Evolutionary conservation across 1,140 invertebrate species (phyloP).

Genomic region (Araneus ventricosus): DNA sequence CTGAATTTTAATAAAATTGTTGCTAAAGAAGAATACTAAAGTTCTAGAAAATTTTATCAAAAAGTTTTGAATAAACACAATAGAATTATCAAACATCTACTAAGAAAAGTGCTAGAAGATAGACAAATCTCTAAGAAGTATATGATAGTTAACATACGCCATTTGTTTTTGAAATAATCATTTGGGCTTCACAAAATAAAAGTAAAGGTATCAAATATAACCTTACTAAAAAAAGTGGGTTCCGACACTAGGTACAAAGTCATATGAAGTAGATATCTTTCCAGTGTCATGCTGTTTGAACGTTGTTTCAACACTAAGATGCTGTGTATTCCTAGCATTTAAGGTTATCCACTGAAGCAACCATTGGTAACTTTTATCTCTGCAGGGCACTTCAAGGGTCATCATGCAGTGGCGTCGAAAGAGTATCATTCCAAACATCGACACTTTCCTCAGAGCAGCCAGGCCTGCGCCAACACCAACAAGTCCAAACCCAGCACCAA

Average conservation of each 20-base stretch:
- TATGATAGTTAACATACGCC: too few relatives aligned
- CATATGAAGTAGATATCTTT: conserved; percentile 94
- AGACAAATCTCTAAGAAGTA: too few relatives aligned
- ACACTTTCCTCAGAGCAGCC: conserved; percentile 89
- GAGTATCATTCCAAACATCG: conserved; percentile 85
- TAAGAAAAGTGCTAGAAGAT: too few relatives aligned
- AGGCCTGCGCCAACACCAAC: conserved; percentile 95
- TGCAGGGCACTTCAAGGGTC: conserved; percentile 95
- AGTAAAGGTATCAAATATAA: background rate
- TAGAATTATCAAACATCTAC: too few relatives aligned
- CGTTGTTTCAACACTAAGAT: conserved; percentile 96
- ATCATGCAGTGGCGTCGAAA: conserved; percentile 97
- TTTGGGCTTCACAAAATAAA: too few relatives aligned
- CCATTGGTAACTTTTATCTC: conserved; percentile 98
- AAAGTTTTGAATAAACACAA: too few relatives aligned
- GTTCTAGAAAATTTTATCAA: too few relatives aligned
- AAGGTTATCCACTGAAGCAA: conserved; percentile 93
- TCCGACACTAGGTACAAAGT: conserved; percentile 97
- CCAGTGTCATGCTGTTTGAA: conserved; percentile 95
- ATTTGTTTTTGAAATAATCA: too few relatives aligned
- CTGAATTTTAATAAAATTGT: too few relatives aligned
- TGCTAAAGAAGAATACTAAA: too few relatives aligned
- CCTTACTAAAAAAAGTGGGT: conserved; percentile 86
- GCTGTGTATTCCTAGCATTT: conserved; percentile 91
- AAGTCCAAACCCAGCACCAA: conserved; percentile 98